Conservation (phyloP, 2,797 vertebrate genomes). For the Danio aesculapii region DNA sequence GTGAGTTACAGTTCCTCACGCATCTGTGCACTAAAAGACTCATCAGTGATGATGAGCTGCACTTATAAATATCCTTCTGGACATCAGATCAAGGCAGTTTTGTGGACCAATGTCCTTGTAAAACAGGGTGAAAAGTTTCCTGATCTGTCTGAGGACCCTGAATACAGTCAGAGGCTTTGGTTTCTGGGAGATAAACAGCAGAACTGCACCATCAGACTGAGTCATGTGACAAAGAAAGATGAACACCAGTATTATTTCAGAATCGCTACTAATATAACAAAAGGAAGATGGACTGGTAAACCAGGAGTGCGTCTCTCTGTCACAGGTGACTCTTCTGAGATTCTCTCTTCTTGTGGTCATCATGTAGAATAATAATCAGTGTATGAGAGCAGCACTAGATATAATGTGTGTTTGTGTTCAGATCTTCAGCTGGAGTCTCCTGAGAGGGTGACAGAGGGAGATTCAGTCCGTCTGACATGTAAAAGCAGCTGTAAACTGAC, state of each 20-base stretch:
- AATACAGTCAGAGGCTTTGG: conserved; percentile 40
- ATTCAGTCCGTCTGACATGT: no score
- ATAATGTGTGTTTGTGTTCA: no score
- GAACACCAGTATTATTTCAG: conserved; percentile 1
- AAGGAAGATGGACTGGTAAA: no score
- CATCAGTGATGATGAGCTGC: conserved; percentile 52
- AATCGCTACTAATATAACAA: not conserved
- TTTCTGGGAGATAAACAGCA: not conserved
- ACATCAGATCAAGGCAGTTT: not conserved
- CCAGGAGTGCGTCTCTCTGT: conserved; percentile 40
- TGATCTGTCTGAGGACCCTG: not conserved
- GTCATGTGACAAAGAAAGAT: conserved; percentile 39
- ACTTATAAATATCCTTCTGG: fast-evolving
- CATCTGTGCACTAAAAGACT: conserved; percentile 48
- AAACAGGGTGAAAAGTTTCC: not conserved
- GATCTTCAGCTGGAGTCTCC: no score
- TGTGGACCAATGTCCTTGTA: no score
- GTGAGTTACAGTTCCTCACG: conserved; percentile 22
- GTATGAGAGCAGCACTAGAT: no score
- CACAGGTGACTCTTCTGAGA: conserved; percentile 33
- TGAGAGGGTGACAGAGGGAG: no score
- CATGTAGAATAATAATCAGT: no score
- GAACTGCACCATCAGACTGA: conserved; percentile 27
- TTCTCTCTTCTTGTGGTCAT: not conserved
- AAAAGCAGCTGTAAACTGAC: no score